Percentiles rank a stretch among this genome's conserved stretches.
Conservation (phyloP, 2,113 vertebrate species). For the Peromyscus polionotus region DNA sequence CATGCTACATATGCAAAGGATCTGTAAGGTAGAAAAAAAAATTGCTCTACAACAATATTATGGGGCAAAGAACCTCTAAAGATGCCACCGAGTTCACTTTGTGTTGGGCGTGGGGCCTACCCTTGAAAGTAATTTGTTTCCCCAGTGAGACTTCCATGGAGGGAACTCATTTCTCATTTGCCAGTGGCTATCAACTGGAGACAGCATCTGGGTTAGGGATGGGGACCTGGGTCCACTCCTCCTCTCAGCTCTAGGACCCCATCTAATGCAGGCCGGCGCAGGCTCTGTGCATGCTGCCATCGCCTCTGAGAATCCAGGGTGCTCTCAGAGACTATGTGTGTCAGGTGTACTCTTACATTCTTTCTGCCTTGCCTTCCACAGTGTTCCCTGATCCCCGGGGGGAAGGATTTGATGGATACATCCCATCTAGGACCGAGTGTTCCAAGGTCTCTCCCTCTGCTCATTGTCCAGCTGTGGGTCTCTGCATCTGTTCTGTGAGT, state of each 20-base stretch:
- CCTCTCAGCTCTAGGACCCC: background rate
- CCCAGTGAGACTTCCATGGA: background rate
- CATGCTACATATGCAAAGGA: background rate
- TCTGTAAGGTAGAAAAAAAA: background rate
- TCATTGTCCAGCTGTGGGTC: background rate
- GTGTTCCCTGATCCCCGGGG: background rate
- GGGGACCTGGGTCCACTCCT: background rate
- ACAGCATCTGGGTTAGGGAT: background rate
- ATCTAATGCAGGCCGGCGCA: background rate
- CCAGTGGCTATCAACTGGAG: background rate
- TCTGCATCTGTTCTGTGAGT: background rate
- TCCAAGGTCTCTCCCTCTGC: background rate
- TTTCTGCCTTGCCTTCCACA: background rate
- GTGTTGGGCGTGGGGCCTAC: background rate
- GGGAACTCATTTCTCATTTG: background rate
- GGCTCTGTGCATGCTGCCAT: no score
- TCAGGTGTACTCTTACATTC: no score
- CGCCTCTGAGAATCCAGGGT: background rate
- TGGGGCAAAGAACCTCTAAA: background rate
- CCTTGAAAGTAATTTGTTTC: background rate
- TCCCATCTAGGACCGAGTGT: background rate
- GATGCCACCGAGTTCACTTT: background rate
- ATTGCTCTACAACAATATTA: background rate
- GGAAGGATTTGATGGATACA: background rate
- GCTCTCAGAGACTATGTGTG: background rate